Evolutionary conservation across 1,140 invertebrate species (phyloP), one percentile per base, ranked within the genome.

Genomic region (Conus betulinus): DNA sequence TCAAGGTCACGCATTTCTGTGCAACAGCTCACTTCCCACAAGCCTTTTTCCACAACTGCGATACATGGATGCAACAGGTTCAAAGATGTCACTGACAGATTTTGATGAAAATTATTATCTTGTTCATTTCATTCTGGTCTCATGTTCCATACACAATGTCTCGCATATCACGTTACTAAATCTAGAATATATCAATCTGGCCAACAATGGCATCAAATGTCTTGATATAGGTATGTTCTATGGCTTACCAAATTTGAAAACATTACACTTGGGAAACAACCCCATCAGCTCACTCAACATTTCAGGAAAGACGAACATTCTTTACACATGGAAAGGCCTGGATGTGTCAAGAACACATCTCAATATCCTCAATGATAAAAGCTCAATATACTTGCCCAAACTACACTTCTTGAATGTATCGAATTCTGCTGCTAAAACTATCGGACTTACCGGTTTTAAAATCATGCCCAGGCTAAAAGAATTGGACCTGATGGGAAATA

Each of bases 331-430:
- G 39, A 39, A n/a, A 27, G 8, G 6, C 10, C 76, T 90, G 7
- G 39, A 67, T 74, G 17, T 90, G 23, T 79, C 53, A 15, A 20
- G 25, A 0, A 78, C 86, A 13, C 25, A 10, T 53, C 60, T 90
- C 39, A 52, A 51, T 39, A 15, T 23, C 5, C 79, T 88, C 23
- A 20, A 84, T 79, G 20, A 20, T 55, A 27, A 83, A 23, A 57
- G 82, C 23, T 90, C 88, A 27, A 5, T 39, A 23, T 76, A 55
- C n/a, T 74, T 90, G 71, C 57, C 39, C 10, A 53, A 88, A 52
- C 20, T 90, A 10, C 5, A 86, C 15, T 7, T 52, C 15, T 13
- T n/a, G 15, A 82, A 85, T 27, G 11, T 88, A 3, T 82, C 87
- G 2, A 55, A 17, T 25, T 39, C 67, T 27, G n/a, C 27, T n/a